Conservation (phyloP, 2,797 vertebrate genomes). For the Sparus aurata region DNA sequence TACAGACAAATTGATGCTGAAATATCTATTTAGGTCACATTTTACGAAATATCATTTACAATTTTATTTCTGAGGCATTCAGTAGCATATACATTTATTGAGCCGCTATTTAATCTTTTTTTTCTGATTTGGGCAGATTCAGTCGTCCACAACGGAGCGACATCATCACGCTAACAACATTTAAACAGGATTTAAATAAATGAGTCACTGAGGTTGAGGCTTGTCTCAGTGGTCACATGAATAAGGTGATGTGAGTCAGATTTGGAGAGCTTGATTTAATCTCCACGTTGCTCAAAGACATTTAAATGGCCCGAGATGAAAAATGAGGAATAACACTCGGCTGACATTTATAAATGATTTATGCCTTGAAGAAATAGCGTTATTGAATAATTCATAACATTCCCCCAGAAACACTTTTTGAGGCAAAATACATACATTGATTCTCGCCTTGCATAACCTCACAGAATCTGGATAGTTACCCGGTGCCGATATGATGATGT, state of each 20-base stretch:
- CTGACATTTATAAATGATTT: constrained; percentile 65
- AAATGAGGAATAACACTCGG: constrained; percentile 49
- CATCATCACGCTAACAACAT: neutral
- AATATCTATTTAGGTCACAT: too few species aligned
- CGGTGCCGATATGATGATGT: constrained; percentile 9
- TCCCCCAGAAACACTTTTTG: constrained; percentile 26
- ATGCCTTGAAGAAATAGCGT: constrained; percentile 46
- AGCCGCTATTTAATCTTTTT: too few species aligned
- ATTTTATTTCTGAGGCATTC: too few species aligned
- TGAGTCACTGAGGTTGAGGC: neutral
- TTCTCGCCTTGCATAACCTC: constrained; percentile 10
- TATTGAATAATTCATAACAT: constrained; percentile 63
- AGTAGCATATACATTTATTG: too few species aligned
- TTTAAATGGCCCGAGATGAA: constrained; percentile 41
- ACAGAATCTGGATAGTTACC: constrained; percentile 10
- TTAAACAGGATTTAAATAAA: neutral
- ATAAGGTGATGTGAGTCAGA: neutral
- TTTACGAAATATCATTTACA: too few species aligned
- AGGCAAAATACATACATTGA: constrained; percentile 21
- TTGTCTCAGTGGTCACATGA: neutral
- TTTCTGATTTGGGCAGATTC: too few species aligned
- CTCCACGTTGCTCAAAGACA: constrained; percentile 25
- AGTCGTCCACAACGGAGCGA: too few species aligned
- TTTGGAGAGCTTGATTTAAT: constrained; percentile 23
- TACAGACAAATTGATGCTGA: too few species aligned